Percentiles rank a stretch among this genome's conserved stretches.
These are phyloP conservation scores for Leptinotarsa juncta DNA, from an alignment of 2,888 invertebrate species.

Conservation along the genomic window DNA sequence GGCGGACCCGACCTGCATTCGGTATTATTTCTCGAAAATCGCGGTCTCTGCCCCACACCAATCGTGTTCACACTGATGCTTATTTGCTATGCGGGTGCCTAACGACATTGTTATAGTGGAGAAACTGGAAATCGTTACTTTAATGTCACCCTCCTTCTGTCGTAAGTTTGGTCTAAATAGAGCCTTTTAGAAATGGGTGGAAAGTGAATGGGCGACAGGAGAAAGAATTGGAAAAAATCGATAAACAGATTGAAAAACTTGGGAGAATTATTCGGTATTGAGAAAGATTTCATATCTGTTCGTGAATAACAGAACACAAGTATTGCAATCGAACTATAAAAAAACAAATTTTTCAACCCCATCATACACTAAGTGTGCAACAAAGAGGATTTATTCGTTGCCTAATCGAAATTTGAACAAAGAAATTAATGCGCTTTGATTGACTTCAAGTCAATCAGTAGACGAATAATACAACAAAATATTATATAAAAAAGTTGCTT, in stretches of 20 bases:
- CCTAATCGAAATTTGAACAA: no score
- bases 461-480: no score
- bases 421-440: no score
- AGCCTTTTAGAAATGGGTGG: constrained; percentile 28
- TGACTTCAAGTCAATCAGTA: no score
- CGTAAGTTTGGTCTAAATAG: constrained; percentile 40
- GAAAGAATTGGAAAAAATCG: constrained; percentile 27
- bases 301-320: no score
- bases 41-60: constrained; percentile 48
- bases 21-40: constrained; percentile 55
- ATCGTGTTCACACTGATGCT: constrained; percentile 53
- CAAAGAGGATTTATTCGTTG: no score
- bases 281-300: background rate
- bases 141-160: constrained; percentile 39
- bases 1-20: constrained; percentile 56
- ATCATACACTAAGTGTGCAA: no score
- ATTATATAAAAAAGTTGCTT: no score
- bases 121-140: constrained; percentile 47
- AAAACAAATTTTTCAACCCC: no score
- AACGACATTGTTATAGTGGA: constrained; percentile 58
- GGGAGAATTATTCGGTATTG: background rate
- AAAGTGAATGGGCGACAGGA: constrained; percentile 29
- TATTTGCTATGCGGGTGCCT: constrained; percentile 60
- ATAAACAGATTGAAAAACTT: constrained; percentile 5
- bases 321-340: no score